Conservation (phyloP, 2,113 vertebrate genomes). For the Zeus faber region DNA sequence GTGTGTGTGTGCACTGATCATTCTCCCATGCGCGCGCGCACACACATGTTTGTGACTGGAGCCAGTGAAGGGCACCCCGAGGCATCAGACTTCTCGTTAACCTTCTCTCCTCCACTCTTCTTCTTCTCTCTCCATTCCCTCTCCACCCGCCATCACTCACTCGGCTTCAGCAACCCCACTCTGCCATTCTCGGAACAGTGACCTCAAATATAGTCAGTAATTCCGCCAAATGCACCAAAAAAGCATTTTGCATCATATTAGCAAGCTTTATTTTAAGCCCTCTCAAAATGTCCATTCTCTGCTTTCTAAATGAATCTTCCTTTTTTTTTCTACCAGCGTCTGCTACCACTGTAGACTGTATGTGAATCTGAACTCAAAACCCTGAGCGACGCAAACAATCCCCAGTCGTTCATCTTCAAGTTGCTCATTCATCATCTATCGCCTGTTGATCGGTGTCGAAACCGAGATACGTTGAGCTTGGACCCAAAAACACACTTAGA, state of each 20-base stretch:
- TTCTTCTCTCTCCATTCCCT: conserved; percentile 31
- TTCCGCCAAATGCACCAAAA: not conserved
- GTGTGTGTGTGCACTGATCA: not conserved
- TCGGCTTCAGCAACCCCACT: too few relatives aligned
- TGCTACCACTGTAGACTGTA: too few relatives aligned
- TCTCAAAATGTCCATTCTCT: not conserved
- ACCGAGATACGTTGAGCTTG: too few relatives aligned
- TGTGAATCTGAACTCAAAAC: too few relatives aligned
- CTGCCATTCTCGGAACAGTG: too few relatives aligned
- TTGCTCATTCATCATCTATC: too few relatives aligned
- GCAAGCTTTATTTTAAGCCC: not conserved
- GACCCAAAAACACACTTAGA: too few relatives aligned
- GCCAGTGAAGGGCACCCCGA: conserved; percentile 40
- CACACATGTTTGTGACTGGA: conserved; percentile 42
- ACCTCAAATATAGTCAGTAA: not conserved
- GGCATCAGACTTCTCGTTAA: conserved; percentile 62
- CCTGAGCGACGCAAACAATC: too few relatives aligned
- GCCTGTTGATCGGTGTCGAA: too few relatives aligned
- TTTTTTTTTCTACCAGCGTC: too few relatives aligned
- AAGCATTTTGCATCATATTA: not conserved
- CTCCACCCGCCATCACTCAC: not conserved
- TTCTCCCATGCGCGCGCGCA: too few relatives aligned
- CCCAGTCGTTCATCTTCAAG: too few relatives aligned
- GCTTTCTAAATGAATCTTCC: not conserved
- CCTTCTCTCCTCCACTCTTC: conserved; percentile 55